Percentiles rank a stretch among this genome's conserved stretches.
phyloP scores from a whole-genome alignment of 2,888 invertebrate genomes.

The Apeira syringaria region DNA sequence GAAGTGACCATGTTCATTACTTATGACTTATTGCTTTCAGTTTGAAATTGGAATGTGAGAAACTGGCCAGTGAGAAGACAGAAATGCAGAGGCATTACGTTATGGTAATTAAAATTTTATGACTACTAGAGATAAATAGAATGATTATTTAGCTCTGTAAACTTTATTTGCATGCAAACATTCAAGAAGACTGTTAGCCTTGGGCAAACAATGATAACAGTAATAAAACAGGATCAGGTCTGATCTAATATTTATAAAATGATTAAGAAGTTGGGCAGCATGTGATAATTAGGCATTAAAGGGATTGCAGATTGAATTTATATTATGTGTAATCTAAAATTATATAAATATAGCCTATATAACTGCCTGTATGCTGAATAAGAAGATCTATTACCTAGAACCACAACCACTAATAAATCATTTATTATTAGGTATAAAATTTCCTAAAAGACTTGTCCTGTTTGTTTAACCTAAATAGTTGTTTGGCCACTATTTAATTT shows the following conservation, averaged over 20 bases:
- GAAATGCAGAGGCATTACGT: conserved; percentile 99
- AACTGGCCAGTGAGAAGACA: conserved; percentile 98
- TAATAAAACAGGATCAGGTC: conserved; percentile 35
- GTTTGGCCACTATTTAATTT: too few relatives aligned
- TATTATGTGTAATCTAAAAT: too few relatives aligned
- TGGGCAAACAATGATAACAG: conserved; percentile 36
- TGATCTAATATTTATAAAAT: conserved; percentile 41
- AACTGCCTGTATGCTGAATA: too few relatives aligned
- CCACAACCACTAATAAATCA: too few relatives aligned
- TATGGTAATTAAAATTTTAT: conserved; percentile 88
- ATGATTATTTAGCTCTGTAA: conserved; percentile 30
- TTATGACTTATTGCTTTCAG: conserved; percentile 77
- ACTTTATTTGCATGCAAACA: conserved; percentile 42
- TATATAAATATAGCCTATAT: too few relatives aligned
- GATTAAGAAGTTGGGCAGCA: too few relatives aligned
- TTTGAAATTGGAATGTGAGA: conserved; percentile 98
- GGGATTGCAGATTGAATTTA: too few relatives aligned
- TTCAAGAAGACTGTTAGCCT: conserved; percentile 31
- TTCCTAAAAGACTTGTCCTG: too few relatives aligned
- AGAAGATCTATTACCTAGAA: too few relatives aligned
- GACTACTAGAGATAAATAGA: conserved; percentile 30
- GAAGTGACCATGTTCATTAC: not conserved
- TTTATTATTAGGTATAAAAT: too few relatives aligned
- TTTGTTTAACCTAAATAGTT: too few relatives aligned
- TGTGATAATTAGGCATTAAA: too few relatives aligned